These are phyloP conservation scores for Osmerus eperlanus DNA, from an alignment of 2,113 vertebrate species.

Conservation along the genomic window DNA sequence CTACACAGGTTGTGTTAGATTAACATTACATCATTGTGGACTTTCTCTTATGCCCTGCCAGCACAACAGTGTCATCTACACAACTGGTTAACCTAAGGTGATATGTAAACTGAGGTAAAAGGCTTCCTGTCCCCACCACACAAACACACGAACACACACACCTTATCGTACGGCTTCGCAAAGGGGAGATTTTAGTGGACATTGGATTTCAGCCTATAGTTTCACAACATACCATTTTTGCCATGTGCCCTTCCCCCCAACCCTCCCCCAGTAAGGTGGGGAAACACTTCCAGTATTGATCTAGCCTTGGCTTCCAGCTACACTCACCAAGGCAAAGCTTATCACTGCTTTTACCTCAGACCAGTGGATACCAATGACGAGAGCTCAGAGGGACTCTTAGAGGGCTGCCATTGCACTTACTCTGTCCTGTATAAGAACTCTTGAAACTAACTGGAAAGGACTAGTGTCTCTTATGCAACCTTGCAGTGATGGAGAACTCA, in stretches of 20 bases:
- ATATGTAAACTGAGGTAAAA: no score
- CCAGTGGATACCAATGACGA: not conserved
- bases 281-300: slow-evolving; percentile 4
- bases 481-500: slow-evolving; percentile 9
- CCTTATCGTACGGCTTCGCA: no score
- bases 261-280: not conserved
- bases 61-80: no score
- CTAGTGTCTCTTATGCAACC: not conserved
- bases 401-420: not conserved
- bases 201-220: no score
- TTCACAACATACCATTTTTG: no score
- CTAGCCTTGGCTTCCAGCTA: not conserved
- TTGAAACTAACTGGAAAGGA: not conserved
- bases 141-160: no score
- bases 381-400: not conserved
- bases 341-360: not conserved
- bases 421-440: not conserved
- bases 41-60: no score
- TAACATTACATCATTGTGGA: no score
- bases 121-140: no score
- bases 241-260: not conserved
- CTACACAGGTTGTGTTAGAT: no score
- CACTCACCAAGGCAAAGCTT: not conserved
- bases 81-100: no score
- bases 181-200: no score